Base-by-base conservation (phyloP, 2,888 invertebrate species). In the Drosophila nigritarsus region DNA sequence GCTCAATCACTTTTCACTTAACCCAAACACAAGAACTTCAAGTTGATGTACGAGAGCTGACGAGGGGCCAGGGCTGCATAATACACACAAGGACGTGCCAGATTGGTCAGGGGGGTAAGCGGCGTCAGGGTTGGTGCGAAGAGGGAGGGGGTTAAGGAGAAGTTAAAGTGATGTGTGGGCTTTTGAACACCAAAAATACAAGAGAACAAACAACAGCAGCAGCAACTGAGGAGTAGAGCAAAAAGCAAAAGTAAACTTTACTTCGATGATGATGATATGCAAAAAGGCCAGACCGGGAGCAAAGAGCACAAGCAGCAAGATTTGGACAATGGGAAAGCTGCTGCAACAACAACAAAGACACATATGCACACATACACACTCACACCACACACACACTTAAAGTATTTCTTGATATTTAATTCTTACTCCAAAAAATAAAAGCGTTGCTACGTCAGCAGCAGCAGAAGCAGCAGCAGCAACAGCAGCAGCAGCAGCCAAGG, bases 1-100 rank as follows among this genome's bases (percentile, higher is more conserved):
- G 84, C 84, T 85, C 84, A 85, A 85, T 85, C 89, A 88, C 84
- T 85, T 85, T 85, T 88, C 84, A 85, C 84, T 85, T 85, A 85
- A 85, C 84, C 87, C 89, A 89, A 85, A 86, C 89, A 85, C 89
- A 81, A 83, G 82, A 84, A 83, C 89, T 86, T 86, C 82, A 81
- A 85, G 72, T 81, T 86, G 84, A 69, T 66, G 75, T 66, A 69
- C 73, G 65, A 75, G 63, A 40, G 56, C 49, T 45, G 9, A 18
- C 29, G 13, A 9, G 13, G 51, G 9, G 2, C n/a, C 1, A n/a
- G 20, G 32, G 29, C 18, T 1, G 48, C 18, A 11, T 34, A 11
- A 18, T 18, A 38, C n/a, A 63, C 38, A 74, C 74, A 78, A 69
- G 78, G 62, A 53, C 51, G 27, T 48, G 74, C 51, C 62, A 73